Conservation (phyloP, 2,797 vertebrate species). For the Macropus fuliginosus region DNA sequence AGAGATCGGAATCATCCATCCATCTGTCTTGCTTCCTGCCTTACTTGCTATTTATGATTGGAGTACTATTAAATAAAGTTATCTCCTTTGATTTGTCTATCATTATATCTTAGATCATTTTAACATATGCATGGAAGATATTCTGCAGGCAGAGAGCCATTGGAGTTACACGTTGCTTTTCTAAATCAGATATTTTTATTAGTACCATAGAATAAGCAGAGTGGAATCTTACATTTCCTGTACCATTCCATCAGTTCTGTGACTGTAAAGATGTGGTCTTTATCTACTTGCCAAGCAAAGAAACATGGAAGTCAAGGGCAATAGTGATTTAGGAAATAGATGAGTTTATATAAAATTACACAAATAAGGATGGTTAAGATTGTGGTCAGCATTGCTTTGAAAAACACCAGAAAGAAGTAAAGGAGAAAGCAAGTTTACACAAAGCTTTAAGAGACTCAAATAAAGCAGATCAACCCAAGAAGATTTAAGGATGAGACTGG, state of each 20-base stretch:
- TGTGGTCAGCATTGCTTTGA: not conserved
- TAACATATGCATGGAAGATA: not conserved
- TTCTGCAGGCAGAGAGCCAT: not conserved
- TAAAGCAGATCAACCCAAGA: not conserved
- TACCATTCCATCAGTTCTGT: not conserved
- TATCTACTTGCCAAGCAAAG: not conserved
- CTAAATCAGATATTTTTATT: not conserved
- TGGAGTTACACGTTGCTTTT: not conserved
- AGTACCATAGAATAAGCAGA: not conserved
- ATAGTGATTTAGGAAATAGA: not conserved
- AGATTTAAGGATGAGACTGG: not conserved
- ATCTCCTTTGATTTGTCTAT: not conserved
- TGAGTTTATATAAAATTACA: not conserved
- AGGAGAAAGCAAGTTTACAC: not conserved
- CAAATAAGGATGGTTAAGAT: not conserved
- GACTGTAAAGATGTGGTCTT: not conserved
- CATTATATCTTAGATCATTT: not conserved
- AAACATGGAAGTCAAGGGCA: not conserved
- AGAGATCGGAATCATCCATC: not conserved
- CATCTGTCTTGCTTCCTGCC: not conserved
- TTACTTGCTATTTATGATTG: not conserved
- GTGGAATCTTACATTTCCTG: not conserved
- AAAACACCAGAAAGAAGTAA: not conserved
- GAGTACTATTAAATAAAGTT: not conserved
- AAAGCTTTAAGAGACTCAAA: not conserved